phyloP scores from a whole-genome alignment of 1,140 invertebrate genomes.

The Thereuonema tuberculata region DNA sequence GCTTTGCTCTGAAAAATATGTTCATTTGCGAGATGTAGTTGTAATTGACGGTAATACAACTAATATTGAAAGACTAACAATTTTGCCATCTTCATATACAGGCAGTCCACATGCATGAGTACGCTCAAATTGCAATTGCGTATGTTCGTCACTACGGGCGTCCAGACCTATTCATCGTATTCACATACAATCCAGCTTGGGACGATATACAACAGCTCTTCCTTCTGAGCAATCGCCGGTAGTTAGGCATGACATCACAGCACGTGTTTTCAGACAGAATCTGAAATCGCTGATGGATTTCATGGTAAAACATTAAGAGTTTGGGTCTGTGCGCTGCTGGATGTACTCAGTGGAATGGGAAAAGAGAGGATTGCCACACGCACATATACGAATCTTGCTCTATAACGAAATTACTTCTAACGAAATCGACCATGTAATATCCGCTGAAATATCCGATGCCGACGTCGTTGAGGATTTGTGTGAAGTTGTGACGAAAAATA shows the following conservation, averaged over 20 bases:
- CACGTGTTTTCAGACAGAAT: slow-evolving; percentile 9
- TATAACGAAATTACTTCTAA: neutral
- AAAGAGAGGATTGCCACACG: slow-evolving; percentile 34
- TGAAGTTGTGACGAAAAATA: slow-evolving; percentile 23
- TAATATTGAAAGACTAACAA: neutral
- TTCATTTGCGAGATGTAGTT: slow-evolving; percentile 17
- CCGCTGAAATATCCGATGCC: slow-evolving; percentile 23
- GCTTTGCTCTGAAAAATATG: slow-evolving; percentile 15
- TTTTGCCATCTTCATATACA: slow-evolving; percentile 13
- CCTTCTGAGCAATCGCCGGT: slow-evolving; percentile 10
- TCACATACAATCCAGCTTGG: slow-evolving; percentile 36
- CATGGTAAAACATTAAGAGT: slow-evolving; percentile 10
- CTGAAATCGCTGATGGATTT: slow-evolving; percentile 4
- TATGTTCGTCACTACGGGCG: slow-evolving; percentile 25
- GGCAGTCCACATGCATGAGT: slow-evolving; percentile 33
- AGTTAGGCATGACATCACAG: slow-evolving; percentile 12
- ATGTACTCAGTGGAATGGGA: slow-evolving; percentile 31
- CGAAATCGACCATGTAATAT: neutral
- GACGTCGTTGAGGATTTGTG: slow-evolving; percentile 11
- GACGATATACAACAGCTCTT: slow-evolving; percentile 28
- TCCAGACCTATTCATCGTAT: slow-evolving; percentile 35
- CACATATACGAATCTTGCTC: slow-evolving; percentile 27
- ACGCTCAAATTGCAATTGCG: slow-evolving; percentile 35
- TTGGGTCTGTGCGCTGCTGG: slow-evolving; percentile 15
- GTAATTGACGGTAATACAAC: slow-evolving; percentile 29